A percentile compares a stretch with the other conserved stretches of the same genome.
Evolutionary conservation across 2,797 vertebrate genomes (phyloP).

Genomic region (Pogonophryne albipinna): DNA sequence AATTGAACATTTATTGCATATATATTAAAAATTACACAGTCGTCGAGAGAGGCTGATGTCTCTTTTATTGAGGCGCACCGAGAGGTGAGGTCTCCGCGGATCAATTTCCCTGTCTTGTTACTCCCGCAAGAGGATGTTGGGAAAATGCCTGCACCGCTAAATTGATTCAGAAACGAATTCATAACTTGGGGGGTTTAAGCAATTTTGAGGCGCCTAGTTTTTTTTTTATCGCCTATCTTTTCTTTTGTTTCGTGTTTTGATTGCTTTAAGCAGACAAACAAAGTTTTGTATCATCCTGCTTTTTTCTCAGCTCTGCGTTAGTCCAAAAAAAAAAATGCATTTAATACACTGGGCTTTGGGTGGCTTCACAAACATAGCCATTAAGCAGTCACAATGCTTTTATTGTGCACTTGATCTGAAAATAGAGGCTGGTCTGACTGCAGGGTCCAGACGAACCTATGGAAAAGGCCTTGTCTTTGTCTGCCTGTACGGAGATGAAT

Average conservation of each 20-base stretch:
- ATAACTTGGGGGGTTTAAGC: slow-evolving; percentile 85
- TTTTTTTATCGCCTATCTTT: slow-evolving; percentile 31
- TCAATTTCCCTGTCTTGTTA: slow-evolving; percentile 87
- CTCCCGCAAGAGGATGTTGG: slow-evolving; percentile 89
- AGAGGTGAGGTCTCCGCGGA: slow-evolving; percentile 97
- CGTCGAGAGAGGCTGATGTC: slow-evolving; percentile 91
- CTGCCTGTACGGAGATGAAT: slow-evolving; percentile 92
- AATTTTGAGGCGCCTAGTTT: slow-evolving; percentile 73
- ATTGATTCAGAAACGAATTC: slow-evolving; percentile 91
- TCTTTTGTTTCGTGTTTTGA: slow-evolving; percentile 65
- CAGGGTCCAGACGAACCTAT: slow-evolving; percentile 87
- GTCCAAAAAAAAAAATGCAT: slow-evolving; percentile 87
- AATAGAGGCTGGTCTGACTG: slow-evolving; percentile 88
- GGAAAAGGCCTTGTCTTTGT: slow-evolving; percentile 91
- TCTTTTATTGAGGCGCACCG: slow-evolving; percentile 97
- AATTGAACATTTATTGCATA: slow-evolving; percentile 99
- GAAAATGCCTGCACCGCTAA: slow-evolving; percentile 90
- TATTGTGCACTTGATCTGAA: slow-evolving; percentile 91
- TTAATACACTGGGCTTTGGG: slow-evolving; percentile 90
- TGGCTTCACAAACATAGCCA: slow-evolving; percentile 95
- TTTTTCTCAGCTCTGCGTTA: slow-evolving; percentile 37
- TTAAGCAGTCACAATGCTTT: slow-evolving; percentile 92
- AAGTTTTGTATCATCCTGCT: slow-evolving; percentile 50
- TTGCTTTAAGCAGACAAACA: slow-evolving; percentile 59
- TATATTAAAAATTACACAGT: slow-evolving; percentile 99